Conservation (phyloP, 2,113 vertebrate species). For the Heloderma charlesbogerti region DNA sequence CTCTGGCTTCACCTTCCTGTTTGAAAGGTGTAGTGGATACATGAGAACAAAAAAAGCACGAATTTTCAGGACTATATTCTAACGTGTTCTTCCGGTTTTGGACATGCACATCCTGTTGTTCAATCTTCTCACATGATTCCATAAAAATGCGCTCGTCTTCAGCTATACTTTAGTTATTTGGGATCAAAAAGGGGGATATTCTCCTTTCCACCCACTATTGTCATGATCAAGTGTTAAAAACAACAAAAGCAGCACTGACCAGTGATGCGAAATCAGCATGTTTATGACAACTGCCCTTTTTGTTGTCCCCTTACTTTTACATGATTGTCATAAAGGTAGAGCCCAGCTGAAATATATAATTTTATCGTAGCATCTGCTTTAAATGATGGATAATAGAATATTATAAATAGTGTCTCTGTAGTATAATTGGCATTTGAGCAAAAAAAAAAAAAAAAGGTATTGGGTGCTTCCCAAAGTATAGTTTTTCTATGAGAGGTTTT, state of each 20-base stretch:
- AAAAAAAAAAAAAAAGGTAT: accelerated
- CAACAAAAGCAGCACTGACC: not conserved
- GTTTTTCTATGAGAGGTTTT: not conserved
- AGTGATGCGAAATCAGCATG: not conserved
- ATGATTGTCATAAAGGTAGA: too few species aligned
- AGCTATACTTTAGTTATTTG: not conserved
- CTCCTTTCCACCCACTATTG: not conserved
- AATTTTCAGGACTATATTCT: not conserved
- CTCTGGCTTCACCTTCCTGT: too few species aligned
- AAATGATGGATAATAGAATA: not conserved
- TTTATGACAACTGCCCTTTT: not conserved
- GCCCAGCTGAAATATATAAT: not conserved
- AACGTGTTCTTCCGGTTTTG: not conserved
- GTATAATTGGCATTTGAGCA: slow-evolving; percentile 1
- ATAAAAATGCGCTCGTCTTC: not conserved
- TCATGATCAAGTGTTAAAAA: not conserved
- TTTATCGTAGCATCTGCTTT: not conserved
- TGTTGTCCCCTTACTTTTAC: not conserved
- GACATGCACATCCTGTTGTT: not conserved
- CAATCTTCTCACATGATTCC: too few species aligned
- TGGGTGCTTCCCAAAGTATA: slow-evolving; percentile 14
- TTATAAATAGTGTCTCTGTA: not conserved
- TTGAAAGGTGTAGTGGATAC: too few species aligned
- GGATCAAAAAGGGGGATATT: not conserved
- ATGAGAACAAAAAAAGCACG: too few species aligned